Percentiles rank a stretch among this genome's conserved stretches.
Evolutionary conservation across 2,888 invertebrate genomes (phyloP).

Genomic region (Gastrophysa polygoni): DNA sequence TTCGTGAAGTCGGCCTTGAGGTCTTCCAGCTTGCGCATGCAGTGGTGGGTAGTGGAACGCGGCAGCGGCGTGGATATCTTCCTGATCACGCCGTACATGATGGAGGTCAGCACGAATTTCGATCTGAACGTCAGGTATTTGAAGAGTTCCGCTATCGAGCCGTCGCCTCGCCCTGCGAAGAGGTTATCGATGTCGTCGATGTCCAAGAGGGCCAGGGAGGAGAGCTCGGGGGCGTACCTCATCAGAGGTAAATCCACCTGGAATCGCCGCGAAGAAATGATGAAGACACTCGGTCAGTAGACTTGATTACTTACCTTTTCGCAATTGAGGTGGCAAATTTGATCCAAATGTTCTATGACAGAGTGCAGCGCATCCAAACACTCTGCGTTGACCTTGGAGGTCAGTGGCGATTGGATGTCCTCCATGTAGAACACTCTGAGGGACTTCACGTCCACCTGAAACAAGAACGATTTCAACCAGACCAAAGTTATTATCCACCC

Average conservation of each 20-base stretch:
- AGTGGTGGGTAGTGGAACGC: constrained; percentile 27
- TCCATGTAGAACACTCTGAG: constrained; percentile 82
- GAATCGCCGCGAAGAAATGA: not conserved
- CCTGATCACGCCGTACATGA: constrained; percentile 62
- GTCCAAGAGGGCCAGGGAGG: constrained; percentile 62
- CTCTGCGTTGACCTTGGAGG: constrained; percentile 33
- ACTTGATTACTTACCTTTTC: constrained; percentile 36
- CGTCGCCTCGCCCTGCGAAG: constrained; percentile 68
- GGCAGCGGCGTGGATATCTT: constrained; percentile 43
- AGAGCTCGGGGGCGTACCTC: constrained; percentile 69
- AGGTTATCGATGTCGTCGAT: constrained; percentile 70
- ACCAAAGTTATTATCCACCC: no score
- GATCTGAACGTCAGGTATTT: constrained; percentile 71
- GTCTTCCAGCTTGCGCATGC: constrained; percentile 24
- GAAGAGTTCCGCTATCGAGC: constrained; percentile 68
- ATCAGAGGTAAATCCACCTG: constrained; percentile 69
- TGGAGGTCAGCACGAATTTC: constrained; percentile 69
- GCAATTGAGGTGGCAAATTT: constrained; percentile 33
- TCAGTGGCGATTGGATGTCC: constrained; percentile 54
- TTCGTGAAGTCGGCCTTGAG: constrained; percentile 57
- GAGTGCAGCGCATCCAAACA: constrained; percentile 34
- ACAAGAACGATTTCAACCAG: no score
- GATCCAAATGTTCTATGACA: constrained; percentile 40
- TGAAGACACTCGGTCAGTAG: no score
- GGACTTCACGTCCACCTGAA: constrained; percentile 66